Evolutionary conservation across 2,888 invertebrate genomes (phyloP).

Genomic region (Amphipoea lucens): DNA sequence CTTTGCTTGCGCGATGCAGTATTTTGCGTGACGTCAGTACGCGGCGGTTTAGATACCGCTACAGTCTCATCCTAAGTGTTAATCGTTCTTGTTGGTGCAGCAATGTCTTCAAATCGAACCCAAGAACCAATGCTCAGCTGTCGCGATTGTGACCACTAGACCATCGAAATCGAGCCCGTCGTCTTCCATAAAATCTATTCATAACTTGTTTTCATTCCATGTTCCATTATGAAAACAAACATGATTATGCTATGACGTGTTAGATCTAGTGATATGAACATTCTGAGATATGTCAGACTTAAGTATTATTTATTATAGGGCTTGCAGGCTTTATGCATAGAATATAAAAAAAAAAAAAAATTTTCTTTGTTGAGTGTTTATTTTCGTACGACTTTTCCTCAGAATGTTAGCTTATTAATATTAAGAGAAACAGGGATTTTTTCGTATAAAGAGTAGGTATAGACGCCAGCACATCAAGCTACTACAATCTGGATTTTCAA

Average conservation of each 20-base stretch:
- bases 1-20: too few relatives aligned
- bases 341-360: too few relatives aligned
- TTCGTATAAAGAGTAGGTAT: too few relatives aligned
- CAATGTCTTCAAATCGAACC: neutral
- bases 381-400: neutral
- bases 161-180: neutral
- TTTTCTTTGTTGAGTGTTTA: neutral
- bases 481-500: too few relatives aligned
- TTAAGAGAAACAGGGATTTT: neutral
- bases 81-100: neutral
- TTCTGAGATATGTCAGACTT: conserved; percentile 28
- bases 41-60: too few relatives aligned
- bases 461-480: too few relatives aligned
- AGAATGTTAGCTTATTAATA: neutral
- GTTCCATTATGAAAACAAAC: conserved; percentile 26
- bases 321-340: neutral
- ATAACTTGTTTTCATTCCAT: conserved; percentile 8
- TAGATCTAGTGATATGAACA: conserved; percentile 40
- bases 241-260: conserved; percentile 48
- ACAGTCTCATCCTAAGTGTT: too few relatives aligned
- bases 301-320: conserved; percentile 38
- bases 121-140: too few relatives aligned
- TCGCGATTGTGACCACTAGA: neutral
- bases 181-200: neutral
- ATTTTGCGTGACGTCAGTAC: too few relatives aligned